These are phyloP conservation scores for Drosophila guanche DNA, from an alignment of 1,140 invertebrate genomes.

Conservation along the genomic window DNA sequence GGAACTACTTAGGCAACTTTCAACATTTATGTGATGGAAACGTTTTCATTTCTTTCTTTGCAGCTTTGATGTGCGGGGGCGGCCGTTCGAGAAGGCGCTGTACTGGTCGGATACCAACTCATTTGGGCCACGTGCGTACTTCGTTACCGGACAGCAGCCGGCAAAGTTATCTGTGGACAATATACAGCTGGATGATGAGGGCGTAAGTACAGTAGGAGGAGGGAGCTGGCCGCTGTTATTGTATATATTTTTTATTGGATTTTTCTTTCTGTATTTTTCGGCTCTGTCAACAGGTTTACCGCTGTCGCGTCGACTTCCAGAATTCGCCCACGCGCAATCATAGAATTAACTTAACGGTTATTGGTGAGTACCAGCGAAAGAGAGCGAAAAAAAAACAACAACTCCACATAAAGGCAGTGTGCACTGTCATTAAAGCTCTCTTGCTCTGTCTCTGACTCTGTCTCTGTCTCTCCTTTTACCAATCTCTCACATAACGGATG, in stretches of 20 bases:
- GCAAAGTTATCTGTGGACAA: constrained; percentile 91
- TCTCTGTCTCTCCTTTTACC: constrained; percentile 11
- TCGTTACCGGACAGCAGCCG: constrained; percentile 89
- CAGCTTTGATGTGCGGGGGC: constrained; percentile 92
- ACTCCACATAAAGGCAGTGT: constrained; percentile 44
- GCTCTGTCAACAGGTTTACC: constrained; percentile 85
- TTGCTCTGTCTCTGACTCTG: constrained; percentile 15
- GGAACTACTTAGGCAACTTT: constrained; percentile 56
- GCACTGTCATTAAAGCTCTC: constrained; percentile 49
- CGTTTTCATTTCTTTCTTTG: constrained; percentile 66
- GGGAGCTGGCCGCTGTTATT: constrained; percentile 3
- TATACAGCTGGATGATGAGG: constrained; percentile 92
- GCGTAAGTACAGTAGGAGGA: constrained; percentile 84
- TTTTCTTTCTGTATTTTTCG: constrained; percentile 25
- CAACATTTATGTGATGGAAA: constrained; percentile 39
- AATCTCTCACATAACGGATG: constrained; percentile 15
- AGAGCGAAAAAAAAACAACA: neutral
- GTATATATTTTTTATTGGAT: constrained; percentile 42
- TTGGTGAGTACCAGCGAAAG: constrained; percentile 88
- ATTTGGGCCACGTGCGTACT: constrained; percentile 91
- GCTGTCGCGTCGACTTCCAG: constrained; percentile 95
- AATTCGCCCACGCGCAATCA: constrained; percentile 95
- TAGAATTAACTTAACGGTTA: constrained; percentile 94
- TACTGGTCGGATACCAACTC: constrained; percentile 91
- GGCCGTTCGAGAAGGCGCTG: constrained; percentile 89